Base-by-base conservation (phyloP, 2,113 vertebrate species). In the Neogobius melanostomus region DNA sequence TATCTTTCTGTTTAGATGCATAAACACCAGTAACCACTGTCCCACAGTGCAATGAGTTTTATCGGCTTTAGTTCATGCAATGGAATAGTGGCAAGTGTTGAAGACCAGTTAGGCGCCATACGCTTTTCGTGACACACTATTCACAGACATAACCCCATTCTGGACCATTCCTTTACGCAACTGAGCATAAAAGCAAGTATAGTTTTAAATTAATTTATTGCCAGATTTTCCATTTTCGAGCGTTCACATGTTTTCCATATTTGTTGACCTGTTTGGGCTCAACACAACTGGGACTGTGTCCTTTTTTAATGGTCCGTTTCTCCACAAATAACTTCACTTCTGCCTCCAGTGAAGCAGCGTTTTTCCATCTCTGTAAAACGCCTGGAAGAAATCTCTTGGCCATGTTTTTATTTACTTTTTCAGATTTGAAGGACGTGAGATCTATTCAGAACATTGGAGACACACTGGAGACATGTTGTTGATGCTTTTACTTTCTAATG, bases 401-500 rank as follows among this genome's bases (percentile, higher is more conserved):
- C 10, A 8, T 60, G 36, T 61, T 6, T 6, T 45, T n/a, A 9
- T 44, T 45, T 61, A 45, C 10, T 61, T n/a, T 44, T 15, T 61
- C 42, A n/a, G 14, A 61, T 45, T 44, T 61, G 14, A 45, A 21
- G 21, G 17, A 61, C 10, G 49, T 47, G 49, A 51, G 42, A 61
- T 60, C 15, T 60, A 36, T 43, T 43, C 28, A 60, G 56, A 69
- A 53, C 45, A 60, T 61, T 59, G 14, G 16, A 63, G 53, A 69
- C 62, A 43, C 52, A 69, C 45, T 42, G 53, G 67, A 9, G 28
- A 59, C 57, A n/a, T 52, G 44, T 66, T 52, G 44, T 66, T 69
- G 72, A 66, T 47, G 14, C 74, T 80, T 77, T 28, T 66, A 81
- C 74, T 82, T 78, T 28, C 70, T 81, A 87, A 76, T 59, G 61